Conservation (phyloP, 2,888 invertebrate genomes). For the Cantharis rustica region DNA sequence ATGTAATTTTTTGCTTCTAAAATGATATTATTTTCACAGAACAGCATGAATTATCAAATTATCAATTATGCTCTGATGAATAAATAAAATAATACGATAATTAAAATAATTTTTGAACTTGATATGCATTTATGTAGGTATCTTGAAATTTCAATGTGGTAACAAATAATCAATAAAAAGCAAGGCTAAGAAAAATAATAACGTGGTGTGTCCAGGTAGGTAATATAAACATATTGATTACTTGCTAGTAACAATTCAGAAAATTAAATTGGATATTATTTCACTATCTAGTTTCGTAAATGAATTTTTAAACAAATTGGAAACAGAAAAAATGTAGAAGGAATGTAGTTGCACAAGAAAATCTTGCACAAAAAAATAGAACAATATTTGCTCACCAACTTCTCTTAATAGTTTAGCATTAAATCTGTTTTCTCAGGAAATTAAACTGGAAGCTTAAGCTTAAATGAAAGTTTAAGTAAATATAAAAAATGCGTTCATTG, state of each 20-base stretch:
- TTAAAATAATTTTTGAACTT: neutral
- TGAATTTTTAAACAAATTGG: neutral
- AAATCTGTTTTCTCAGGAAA: too few species aligned
- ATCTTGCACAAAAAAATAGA: too few species aligned
- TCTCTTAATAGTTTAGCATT: too few species aligned
- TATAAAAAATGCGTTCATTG: too few species aligned
- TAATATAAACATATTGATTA: neutral
- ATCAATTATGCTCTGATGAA: neutral
- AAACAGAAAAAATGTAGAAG: too few species aligned
- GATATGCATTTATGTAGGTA: neutral
- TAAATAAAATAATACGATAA: neutral
- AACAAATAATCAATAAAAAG: neutral
- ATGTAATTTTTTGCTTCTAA: neutral
- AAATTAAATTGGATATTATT: neutral
- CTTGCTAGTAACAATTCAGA: neutral
- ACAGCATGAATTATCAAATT: too few species aligned
- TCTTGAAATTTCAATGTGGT: neutral
- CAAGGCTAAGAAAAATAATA: neutral
- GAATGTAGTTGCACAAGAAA: too few species aligned
- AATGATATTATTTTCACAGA: neutral
- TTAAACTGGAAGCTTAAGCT: too few species aligned
- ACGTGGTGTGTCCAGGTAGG: neutral
- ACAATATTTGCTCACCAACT: too few species aligned
- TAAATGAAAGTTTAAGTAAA: too few species aligned
- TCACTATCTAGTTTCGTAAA: neutral